Percentiles rank a stretch among this genome's conserved stretches.
Evolutionary conservation across 2,888 invertebrate genomes (phyloP).

Genomic region (Xestia sexstrigata): DNA sequence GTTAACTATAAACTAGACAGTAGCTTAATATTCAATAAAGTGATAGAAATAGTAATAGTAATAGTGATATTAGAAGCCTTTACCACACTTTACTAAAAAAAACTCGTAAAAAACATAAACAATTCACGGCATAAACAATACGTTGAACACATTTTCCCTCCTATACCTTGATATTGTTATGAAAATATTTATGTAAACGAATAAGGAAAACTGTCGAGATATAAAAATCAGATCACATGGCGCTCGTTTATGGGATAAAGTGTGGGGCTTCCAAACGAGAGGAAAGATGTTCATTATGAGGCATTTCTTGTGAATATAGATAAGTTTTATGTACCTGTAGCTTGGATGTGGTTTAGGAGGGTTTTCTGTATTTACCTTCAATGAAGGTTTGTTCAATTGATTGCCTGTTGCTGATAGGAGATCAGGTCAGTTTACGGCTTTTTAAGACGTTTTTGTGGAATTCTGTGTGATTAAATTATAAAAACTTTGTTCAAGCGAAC

Average conservation of each 20-base stretch:
- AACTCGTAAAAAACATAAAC: constrained; percentile 30
- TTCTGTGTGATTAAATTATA: not conserved
- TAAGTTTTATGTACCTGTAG: constrained; percentile 55
- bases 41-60: too few relatives aligned
- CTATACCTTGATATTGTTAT: constrained; percentile 23
- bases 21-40: not conserved
- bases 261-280: constrained; percentile 28
- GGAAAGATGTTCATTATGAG: constrained; percentile 47
- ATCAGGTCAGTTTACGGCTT: not conserved
- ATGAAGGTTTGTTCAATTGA: not conserved
- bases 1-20: not conserved
- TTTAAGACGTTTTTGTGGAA: not conserved
- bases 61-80: not conserved
- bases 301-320: constrained; percentile 40
- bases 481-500: not conserved
- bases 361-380: constrained; percentile 4
- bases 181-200: constrained; percentile 51
- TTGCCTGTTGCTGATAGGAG: not conserved
- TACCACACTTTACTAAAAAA: not conserved
- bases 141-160: constrained; percentile 27
- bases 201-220: constrained; percentile 50
- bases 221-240: constrained; percentile 60
- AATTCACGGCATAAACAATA: constrained; percentile 35
- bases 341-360: not conserved
- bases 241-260: constrained; percentile 45